These are phyloP conservation scores for Colistium nudipinnis DNA, from an alignment of 2,113 vertebrate genomes.

Conservation along the genomic window DNA sequence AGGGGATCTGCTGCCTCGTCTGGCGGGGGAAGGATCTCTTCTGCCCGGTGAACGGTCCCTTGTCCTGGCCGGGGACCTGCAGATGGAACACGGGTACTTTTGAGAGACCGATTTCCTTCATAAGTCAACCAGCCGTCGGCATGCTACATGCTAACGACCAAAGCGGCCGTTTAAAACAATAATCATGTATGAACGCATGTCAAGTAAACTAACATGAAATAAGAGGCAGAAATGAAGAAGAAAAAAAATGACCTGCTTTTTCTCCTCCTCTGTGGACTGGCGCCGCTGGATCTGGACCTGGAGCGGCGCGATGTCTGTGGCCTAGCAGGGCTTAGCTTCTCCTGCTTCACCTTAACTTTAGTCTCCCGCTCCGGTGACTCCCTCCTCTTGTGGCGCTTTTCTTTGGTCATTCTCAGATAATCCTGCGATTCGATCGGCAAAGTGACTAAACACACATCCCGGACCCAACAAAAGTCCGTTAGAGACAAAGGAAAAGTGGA, in stretches of 20 bases:
- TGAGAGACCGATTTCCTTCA: too few species aligned
- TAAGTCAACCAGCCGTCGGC: too few species aligned
- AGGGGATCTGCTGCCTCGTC: constrained; percentile 85
- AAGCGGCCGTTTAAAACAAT: neutral
- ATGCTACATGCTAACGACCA: neutral
- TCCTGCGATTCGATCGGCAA: neutral
- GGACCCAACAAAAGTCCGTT: too few species aligned
- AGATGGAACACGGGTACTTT: neutral
- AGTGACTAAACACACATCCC: constrained; percentile 20
- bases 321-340: constrained; percentile 78
- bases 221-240: rapidly evolving
- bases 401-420: constrained; percentile 74
- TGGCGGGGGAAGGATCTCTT: constrained; percentile 80
- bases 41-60: constrained; percentile 83
- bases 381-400: constrained; percentile 71
- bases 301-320: constrained; percentile 78
- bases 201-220: neutral
- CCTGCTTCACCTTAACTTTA: constrained; percentile 80
- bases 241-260: constrained; percentile 71
- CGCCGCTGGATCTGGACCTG: constrained; percentile 75
- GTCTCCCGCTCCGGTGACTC: constrained; percentile 74
- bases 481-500: constrained; percentile 23
- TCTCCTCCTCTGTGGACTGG: constrained; percentile 73
- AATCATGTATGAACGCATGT: neutral
- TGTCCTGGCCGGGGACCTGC: constrained; percentile 85